A percentile compares a stretch with the other conserved stretches of the same genome.
Evolutionary conservation across 2,797 vertebrate genomes (phyloP).

Genomic region (Lacerta agilis): DNA sequence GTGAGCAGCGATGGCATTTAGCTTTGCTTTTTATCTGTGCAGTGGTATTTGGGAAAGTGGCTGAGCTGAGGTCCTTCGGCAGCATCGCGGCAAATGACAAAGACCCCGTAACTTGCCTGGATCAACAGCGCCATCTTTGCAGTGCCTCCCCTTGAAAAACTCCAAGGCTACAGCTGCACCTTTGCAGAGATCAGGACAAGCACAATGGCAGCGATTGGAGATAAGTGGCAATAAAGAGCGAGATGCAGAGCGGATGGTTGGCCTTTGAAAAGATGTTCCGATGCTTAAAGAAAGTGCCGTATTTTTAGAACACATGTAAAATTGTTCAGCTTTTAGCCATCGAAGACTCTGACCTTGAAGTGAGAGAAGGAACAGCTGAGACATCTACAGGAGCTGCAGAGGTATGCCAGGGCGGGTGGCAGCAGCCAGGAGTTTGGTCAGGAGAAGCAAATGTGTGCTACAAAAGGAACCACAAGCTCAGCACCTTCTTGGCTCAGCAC

Average conservation of each 20-base stretch:
- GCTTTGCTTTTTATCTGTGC: constrained; percentile 49
- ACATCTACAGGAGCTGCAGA: not conserved
- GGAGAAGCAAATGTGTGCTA: not conserved
- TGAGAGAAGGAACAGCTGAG: constrained; percentile 18
- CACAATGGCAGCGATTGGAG: constrained; percentile 14
- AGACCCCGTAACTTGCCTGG: constrained; percentile 38
- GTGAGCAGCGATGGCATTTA: not conserved
- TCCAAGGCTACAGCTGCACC: not conserved
- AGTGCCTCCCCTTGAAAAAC: not conserved
- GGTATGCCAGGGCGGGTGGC: not conserved
- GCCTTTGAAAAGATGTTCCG: constrained; percentile 64
- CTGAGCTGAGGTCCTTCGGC: not conserved
- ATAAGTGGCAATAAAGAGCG: constrained; percentile 65
- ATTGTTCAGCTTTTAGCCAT: constrained; percentile 32
- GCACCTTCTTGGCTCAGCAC: not conserved
- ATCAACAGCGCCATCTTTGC: not conserved
- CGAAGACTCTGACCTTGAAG: constrained; percentile 58
- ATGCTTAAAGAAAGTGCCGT: constrained; percentile 47
- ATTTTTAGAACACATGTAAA: constrained; percentile 49
- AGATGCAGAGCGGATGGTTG: constrained; percentile 41
- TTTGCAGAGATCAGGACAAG: constrained; percentile 35
- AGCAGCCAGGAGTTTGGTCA: not conserved
- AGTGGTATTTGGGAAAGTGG: constrained; percentile 38
- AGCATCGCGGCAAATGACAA: constrained; percentile 43
- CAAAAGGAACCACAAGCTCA: not conserved